Conservation (phyloP, 2,797 vertebrate species). For the Siniperca scherzeri region DNA sequence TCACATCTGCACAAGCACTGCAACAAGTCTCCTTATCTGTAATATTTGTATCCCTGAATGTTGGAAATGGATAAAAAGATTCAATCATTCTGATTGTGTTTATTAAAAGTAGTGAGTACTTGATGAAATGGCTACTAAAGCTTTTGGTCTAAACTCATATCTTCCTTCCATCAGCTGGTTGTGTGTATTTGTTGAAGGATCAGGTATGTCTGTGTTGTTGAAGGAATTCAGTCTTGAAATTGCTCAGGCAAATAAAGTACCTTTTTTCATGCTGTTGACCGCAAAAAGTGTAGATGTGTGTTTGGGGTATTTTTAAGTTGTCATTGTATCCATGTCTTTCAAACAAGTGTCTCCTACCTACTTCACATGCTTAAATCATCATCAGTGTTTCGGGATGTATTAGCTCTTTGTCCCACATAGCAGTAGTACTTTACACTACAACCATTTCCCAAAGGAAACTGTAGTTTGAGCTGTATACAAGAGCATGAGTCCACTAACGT, state of each 20-base stretch:
- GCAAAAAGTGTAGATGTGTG: not conserved
- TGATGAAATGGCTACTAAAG: constrained; percentile 1
- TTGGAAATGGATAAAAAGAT: constrained; percentile 11
- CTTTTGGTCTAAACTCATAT: constrained; percentile 7
- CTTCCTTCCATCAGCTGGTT: constrained; percentile 26
- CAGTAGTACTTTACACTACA: not conserved
- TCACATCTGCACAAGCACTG: constrained; percentile 50
- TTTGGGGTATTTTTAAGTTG: not conserved
- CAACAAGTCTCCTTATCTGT: constrained; percentile 37
- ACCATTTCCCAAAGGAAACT: not conserved
- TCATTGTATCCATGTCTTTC: constrained; percentile 1
- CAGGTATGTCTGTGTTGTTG: constrained; percentile 34
- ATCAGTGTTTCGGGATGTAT: not conserved
- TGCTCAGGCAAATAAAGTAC: constrained; percentile 65
- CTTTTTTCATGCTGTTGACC: constrained; percentile 23
- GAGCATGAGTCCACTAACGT: not conserved
- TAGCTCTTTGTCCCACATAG: not conserved
- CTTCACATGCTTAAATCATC: not conserved
- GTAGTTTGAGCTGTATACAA: not conserved
- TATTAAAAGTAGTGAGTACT: constrained; percentile 20
- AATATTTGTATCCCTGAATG: constrained; percentile 30
- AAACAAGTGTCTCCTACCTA: not conserved
- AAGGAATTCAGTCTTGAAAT: constrained; percentile 49
- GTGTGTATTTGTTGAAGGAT: constrained; percentile 55
- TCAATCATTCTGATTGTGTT: not conserved